Conservation (phyloP, 2,797 vertebrate genomes). For the Anomalospiza imberbis region DNA sequence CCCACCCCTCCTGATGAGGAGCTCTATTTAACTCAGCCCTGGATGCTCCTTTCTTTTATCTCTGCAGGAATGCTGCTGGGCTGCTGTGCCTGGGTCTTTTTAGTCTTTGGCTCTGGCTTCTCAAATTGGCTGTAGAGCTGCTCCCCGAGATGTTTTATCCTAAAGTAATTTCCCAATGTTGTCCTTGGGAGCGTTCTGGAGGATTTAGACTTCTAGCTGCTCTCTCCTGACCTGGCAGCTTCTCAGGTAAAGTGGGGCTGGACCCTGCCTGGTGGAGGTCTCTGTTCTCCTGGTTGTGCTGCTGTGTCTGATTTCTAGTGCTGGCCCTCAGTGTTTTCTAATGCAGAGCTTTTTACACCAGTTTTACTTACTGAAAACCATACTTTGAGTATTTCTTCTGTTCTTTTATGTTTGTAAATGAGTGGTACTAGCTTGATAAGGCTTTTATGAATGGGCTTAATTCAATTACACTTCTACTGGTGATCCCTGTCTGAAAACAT, state of each 20-base stretch:
- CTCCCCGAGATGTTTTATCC: fast-evolving
- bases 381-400: background rate
- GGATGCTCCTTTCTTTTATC: fast-evolving
- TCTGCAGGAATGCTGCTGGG: fast-evolving
- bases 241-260: background rate
- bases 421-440: background rate
- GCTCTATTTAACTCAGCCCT: background rate
- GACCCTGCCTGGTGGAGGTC: background rate
- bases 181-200: fast-evolving
- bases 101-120: fast-evolving
- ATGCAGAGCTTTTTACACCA: background rate
- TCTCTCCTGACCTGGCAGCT: fast-evolving
- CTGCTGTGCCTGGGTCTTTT: fast-evolving
- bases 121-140: fast-evolving
- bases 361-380: background rate
- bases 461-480: background rate
- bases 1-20: background rate
- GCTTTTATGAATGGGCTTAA: background rate
- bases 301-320: background rate
- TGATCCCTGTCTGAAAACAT: background rate
- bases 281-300: background rate
- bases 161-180: fast-evolving
- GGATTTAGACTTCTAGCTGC: fast-evolving
- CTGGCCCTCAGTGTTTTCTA: background rate
- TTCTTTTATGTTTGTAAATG: fast-evolving